These are phyloP conservation scores for Sinohyriopsis cumingii DNA, from an alignment of 2,888 invertebrate genomes.

Conservation along the genomic window DNA sequence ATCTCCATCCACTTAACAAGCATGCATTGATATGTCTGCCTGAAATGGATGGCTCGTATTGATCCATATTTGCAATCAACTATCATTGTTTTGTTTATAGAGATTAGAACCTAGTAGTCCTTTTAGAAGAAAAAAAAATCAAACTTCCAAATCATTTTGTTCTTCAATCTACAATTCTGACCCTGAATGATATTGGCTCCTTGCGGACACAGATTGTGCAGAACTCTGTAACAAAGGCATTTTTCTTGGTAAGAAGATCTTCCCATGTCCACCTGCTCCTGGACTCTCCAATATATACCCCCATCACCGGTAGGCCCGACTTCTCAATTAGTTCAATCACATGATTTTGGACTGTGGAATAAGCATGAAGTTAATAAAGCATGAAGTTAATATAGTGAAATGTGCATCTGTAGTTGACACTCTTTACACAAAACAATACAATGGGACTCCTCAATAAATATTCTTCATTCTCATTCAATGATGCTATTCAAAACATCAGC, in stretches of 20 bases:
- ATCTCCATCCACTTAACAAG: no score
- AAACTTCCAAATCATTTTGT: no score
- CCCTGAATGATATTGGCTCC: slow-evolving; percentile 62
- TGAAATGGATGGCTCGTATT: no score
- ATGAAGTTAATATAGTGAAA: background rate
- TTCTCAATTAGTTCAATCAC: slow-evolving; percentile 52
- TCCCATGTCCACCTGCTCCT: slow-evolving; percentile 58
- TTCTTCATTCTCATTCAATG: no score
- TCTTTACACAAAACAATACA: background rate
- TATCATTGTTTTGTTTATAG: no score
- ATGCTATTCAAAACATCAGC: background rate
- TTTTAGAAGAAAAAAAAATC: no score
- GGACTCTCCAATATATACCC: slow-evolving; percentile 59
- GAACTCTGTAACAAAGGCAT: slow-evolving; percentile 59
- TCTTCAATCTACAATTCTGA: slow-evolving; percentile 13
- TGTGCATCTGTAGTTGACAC: background rate
- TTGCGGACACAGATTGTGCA: slow-evolving; percentile 43
- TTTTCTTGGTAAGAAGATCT: slow-evolving; percentile 53
- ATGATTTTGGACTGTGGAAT: slow-evolving; percentile 59
- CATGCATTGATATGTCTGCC: no score
- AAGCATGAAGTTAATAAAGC: no score
- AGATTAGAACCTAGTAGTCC: no score
- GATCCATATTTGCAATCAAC: no score
- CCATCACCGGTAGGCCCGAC: slow-evolving; percentile 53
- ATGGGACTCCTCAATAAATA: background rate